Percentiles rank a stretch among this genome's conserved stretches.
phyloP scores from a whole-genome alignment of 1,140 invertebrate genomes.

The Cydia pomonella region DNA sequence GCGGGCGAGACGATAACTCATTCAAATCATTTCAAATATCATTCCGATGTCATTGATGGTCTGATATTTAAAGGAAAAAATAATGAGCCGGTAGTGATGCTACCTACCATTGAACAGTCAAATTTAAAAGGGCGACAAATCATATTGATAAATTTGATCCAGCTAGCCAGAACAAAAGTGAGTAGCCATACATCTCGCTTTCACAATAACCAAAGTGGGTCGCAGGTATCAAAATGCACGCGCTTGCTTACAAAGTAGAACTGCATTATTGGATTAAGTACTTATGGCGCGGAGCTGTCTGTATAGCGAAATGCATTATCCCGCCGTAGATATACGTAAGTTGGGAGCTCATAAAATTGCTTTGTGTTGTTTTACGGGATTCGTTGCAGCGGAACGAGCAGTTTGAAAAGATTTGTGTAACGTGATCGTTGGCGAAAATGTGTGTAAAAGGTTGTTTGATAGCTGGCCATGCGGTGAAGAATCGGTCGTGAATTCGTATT shows the following conservation, averaged over 20 bases:
- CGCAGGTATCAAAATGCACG: conserved; percentile 23
- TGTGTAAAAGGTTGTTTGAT: not conserved
- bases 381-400: not conserved
- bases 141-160: not conserved
- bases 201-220: not conserved
- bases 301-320: conserved; percentile 22
- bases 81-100: too few species aligned
- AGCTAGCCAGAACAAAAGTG: not conserved
- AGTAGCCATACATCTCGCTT: not conserved
- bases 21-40: too few species aligned
- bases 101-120: too few species aligned
- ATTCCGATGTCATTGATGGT: too few species aligned
- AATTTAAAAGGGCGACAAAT: not conserved
- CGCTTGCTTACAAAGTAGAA: conserved; percentile 29
- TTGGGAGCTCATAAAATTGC: conserved; percentile 13
- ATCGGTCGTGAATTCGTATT: not conserved
- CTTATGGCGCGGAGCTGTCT: conserved; percentile 12
- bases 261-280: conserved; percentile 29
- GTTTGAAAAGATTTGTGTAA: not conserved
- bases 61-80: too few species aligned
- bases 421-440: not conserved
- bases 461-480: not conserved
- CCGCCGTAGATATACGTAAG: conserved; percentile 18
- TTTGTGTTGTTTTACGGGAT: conserved; percentile 18
- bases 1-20: too few species aligned